Base-by-base conservation (phyloP, 2,888 invertebrate genomes). In the Melolontha melolontha region DNA sequence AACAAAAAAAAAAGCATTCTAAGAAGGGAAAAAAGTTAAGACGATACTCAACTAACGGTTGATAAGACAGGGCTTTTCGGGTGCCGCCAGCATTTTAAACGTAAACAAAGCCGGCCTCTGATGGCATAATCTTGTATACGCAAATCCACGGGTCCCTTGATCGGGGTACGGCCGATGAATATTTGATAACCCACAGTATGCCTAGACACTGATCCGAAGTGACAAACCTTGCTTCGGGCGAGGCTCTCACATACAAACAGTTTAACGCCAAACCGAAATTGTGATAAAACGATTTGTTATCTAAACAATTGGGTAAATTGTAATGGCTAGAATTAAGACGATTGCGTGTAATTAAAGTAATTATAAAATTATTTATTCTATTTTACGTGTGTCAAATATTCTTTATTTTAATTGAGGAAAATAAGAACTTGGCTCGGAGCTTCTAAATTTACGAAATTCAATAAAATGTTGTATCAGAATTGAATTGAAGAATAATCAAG, bases 111-210 rank as follows among this genome's bases (percentile, higher is more conserved):
- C 17, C 49, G 47, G 16, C 59, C 47, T 47, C 47, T 62, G 59
- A 62, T 62, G 59, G 59, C 59, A 62, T 62, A 62, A 62, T 62
- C 59, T 62, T 62, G 59, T 62, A 62, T 62, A 62, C 59, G 59
- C 59, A 62, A 62, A 62, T 49, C 59, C 59, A 47, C 59, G 59
- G 16, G 44, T 55, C 12, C 59, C 59, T 47, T 34, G 59, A 39
- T 62, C 59, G 47, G 42, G 16, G 47, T 47, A 62, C 49, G 59
- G 59, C 59, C 59, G 59, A 62, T 62, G 59, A 62, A 62, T 62
- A 62, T 47, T 62, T 62, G 59, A 62, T 62, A 62, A 62, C 59
- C 59, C 39, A 14, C 17, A 29, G 47, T 29, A 16, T 8, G 12
- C 42, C 41, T 42, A 5, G 47, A 10, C 47, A 34, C 11, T 29